Conservation (phyloP, 2,888 invertebrate genomes). For the Chrysodeixis includens region DNA sequence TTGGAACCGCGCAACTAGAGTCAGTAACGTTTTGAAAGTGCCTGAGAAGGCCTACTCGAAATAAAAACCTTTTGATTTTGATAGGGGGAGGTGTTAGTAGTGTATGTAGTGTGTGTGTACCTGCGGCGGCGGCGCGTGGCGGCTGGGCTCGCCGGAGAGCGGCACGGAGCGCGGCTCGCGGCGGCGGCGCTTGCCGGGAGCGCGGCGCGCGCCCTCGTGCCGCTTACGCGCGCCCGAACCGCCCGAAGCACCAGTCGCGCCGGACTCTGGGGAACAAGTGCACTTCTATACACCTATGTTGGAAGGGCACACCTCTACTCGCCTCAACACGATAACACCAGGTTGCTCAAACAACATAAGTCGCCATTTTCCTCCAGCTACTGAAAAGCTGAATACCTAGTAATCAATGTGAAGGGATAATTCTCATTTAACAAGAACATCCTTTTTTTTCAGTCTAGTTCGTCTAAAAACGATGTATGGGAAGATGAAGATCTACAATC, state of each 20-base stretch:
- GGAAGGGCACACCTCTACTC: background rate
- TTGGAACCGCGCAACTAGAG: too few species aligned
- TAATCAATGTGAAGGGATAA: too few species aligned
- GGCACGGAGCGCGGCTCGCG: slow-evolving; percentile 80
- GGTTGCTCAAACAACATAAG: too few species aligned
- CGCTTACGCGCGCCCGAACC: slow-evolving; percentile 66
- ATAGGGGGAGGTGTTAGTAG: background rate
- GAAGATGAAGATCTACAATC: too few species aligned
- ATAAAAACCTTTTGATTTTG: too few species aligned
- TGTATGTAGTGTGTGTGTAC: slow-evolving; percentile 43
- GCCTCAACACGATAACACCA: background rate
- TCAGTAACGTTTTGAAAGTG: too few species aligned
- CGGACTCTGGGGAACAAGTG: slow-evolving; percentile 48
- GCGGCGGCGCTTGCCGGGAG: slow-evolving; percentile 70
- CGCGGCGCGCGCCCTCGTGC: slow-evolving; percentile 62
- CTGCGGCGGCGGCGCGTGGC: slow-evolving; percentile 72
- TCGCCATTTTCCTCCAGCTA: too few species aligned
- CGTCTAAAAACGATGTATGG: too few species aligned
- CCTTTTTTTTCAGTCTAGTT: too few species aligned
- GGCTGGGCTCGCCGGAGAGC: slow-evolving; percentile 77
- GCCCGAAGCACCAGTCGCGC: slow-evolving; percentile 48
- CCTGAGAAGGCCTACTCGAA: too few species aligned
- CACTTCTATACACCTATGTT: slow-evolving; percentile 24
- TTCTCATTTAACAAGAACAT: too few species aligned
- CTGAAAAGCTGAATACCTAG: background rate